Conservation (phyloP, 2,888 invertebrate species). For the Cancer borealis region DNA sequence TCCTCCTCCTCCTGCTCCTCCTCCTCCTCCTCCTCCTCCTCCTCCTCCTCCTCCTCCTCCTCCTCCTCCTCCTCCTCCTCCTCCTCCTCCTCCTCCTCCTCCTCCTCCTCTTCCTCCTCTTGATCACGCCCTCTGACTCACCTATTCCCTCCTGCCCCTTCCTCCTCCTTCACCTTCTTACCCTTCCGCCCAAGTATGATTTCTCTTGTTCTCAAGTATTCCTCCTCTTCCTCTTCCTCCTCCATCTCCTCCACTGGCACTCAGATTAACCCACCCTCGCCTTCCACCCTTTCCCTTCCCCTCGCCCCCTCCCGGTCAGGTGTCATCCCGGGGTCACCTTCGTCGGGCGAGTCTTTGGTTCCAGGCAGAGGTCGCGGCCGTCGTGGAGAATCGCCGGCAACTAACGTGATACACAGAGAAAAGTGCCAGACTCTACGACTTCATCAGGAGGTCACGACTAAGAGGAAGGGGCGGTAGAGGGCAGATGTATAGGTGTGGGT, state of each 20-base stretch:
- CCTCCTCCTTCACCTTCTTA: background rate
- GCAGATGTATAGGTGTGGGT: background rate
- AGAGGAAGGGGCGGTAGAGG: background rate
- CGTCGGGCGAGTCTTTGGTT: conserved; percentile 52
- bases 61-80: background rate
- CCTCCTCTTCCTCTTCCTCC: background rate
- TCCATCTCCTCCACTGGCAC: background rate
- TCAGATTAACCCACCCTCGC: background rate
- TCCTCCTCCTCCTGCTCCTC: background rate
- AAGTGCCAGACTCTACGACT: conserved; percentile 39
- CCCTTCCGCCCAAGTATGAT: background rate
- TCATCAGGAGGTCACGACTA: conserved; percentile 55
- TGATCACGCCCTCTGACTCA: background rate
- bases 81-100: background rate
- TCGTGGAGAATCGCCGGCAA: conserved; percentile 49
- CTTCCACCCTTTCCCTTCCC: background rate
- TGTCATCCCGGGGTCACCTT: conserved; percentile 42
- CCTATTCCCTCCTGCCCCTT: background rate
- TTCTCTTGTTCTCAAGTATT: background rate
- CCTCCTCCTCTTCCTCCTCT: background rate
- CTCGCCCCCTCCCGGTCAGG: background rate
- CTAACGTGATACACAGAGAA: conserved; percentile 48
- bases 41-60: background rate
- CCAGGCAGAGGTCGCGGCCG: conserved; percentile 35
- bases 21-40: background rate